These are phyloP conservation scores for Pleuronectes platessa DNA, from an alignment of 2,113 vertebrate genomes.

Conservation along the genomic window DNA sequence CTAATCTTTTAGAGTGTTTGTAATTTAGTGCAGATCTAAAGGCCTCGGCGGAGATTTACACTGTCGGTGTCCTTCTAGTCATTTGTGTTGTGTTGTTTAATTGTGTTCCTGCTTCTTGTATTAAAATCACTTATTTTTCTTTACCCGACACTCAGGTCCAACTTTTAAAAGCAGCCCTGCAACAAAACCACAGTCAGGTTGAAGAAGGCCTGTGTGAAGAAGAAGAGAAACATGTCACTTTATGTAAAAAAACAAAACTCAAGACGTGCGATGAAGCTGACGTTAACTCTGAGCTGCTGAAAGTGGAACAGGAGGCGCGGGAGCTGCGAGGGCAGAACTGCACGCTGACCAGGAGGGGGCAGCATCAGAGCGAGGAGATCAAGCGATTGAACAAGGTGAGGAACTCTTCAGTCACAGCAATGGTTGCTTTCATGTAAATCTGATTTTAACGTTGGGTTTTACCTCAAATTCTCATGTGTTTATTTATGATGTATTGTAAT, in stretches of 20 bases:
- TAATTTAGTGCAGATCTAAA: too few species aligned
- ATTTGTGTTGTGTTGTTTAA: neutral
- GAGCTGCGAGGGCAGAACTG: slow-evolving; percentile 54
- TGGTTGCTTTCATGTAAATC: neutral
- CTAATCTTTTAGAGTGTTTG: too few species aligned
- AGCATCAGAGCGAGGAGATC: slow-evolving; percentile 72
- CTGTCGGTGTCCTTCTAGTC: neutral
- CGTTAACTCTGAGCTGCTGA: slow-evolving; percentile 9
- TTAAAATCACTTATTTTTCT: neutral
- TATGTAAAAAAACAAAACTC: neutral
- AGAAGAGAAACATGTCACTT: neutral
- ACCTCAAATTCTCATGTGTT: too few species aligned
- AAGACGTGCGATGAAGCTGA: neutral
- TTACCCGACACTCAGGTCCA: slow-evolving; percentile 18
- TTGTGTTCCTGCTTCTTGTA: neutral
- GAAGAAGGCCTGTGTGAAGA: slow-evolving; percentile 11
- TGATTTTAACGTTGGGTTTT: neutral
- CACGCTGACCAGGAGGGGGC: slow-evolving; percentile 51
- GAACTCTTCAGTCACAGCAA: neutral
- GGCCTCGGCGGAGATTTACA: too few species aligned
- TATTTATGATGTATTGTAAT: too few species aligned
- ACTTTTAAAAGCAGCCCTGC: slow-evolving; percentile 26
- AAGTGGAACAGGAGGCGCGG: slow-evolving; percentile 42
- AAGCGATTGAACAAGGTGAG: slow-evolving; percentile 69
- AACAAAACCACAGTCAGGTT: neutral